phyloP scores from a whole-genome alignment of 2,113 vertebrate genomes.

The human (Homo sapiens) region GRCh38 chr17:11453001-11453500 shows the following conservation, averaged over 20 bases:
- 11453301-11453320: too few species aligned
- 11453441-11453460: too few species aligned
- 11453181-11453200: background rate
- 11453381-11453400: background rate
- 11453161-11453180: background rate
- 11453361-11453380: rapidly evolving
- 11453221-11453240: background rate
- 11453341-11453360: background rate
- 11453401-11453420: background rate
- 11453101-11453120: background rate
- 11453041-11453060: background rate
- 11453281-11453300: too few species aligned
- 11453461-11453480: background rate
- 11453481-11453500: background rate
- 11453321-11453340: background rate
- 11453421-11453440: background rate
- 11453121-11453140: background rate
- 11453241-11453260: background rate
- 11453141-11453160: background rate
- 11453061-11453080: background rate
- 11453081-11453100: background rate
- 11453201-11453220: background rate
- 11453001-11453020: background rate
- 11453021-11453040: background rate
- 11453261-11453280: background rate